Base-by-base conservation (phyloP, 2,888 invertebrate species). In the Tenthredo mesomela region DNA sequence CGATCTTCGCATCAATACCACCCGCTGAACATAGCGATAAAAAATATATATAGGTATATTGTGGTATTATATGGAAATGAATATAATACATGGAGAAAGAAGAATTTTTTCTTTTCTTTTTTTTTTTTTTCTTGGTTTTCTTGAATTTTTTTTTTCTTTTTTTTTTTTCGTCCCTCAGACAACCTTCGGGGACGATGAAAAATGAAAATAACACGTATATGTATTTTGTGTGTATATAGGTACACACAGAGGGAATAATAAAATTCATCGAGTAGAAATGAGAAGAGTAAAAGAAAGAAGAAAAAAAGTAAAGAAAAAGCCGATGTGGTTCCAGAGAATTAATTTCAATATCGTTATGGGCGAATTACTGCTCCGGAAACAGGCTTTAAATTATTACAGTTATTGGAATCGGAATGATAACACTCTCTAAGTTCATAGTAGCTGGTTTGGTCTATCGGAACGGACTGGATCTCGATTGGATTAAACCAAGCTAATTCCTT, bases 401-500 rank as follows among this genome's bases (percentile, higher is more conserved):
- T 82, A 82, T 82, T 47, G 67, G 82, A 67, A 29, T 47, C 65
- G 25, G 67, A 50, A 65, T 47, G 82, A 70, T 82, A 82, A 82
- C 82, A 82, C 67, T 82, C 47, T 47, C 82, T 29, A 9, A 67
- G 54, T 67, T 47, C 25, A 65, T 82, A 9, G 77, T 50, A 40
- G 77, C 21, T 80, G 37, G 21, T 37, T 18, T 80, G 82, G 67
- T 80, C 58, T 61, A 70, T 43, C 50, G 29, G 47, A 82, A 82
- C 43, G 82, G 67, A 82, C 67, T 47, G 47, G 47, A 82, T 82
- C n/a, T 82, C 47, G 70, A 82, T 82, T 47, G 82, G 82, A 82
- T 82, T 82, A 82, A 82, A 67, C 67, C 82, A 70, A 29, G 70
- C 82, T 82, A 82, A 82, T 82, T 82, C 82, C 82, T 82, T 70